A percentile compares a stretch with the other conserved stretches of the same genome.
phyloP scores from a whole-genome alignment of 92 coral and sea anemone genomes.

The Parazoanthus atlanticus region DNA sequence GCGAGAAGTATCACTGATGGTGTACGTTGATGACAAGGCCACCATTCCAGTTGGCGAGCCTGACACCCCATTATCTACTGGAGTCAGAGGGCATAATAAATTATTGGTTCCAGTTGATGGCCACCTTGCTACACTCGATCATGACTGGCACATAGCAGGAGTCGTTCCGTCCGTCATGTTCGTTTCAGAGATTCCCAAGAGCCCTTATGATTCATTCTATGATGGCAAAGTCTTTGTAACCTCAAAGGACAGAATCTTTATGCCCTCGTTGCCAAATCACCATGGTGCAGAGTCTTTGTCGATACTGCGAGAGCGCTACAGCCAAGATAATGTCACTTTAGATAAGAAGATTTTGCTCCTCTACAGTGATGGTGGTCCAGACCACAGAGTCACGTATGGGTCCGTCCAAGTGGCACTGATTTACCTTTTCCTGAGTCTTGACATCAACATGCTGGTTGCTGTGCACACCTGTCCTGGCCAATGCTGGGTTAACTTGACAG shows the following conservation, averaged over 20 bases:
- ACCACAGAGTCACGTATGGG: no score
- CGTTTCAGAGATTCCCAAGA: not conserved
- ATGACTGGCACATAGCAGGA: not conserved
- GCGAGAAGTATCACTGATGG: constrained; percentile 15
- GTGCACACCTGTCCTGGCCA: not conserved
- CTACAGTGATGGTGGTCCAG: no score
- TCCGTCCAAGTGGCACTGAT: no score
- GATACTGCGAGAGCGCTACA: not conserved
- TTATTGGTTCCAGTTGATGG: constrained; percentile 21
- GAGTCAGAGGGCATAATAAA: constrained; percentile 35
- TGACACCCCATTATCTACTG: constrained; percentile 29
- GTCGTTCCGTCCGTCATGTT: not conserved
- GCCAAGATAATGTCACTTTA: constrained; percentile 1
- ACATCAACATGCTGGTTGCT: not conserved
- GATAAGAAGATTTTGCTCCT: not conserved
- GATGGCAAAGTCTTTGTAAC: constrained; percentile 5
- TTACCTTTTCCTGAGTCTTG: not conserved
- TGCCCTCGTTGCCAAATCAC: no score
- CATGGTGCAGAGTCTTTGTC: not conserved
- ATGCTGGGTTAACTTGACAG: not conserved
- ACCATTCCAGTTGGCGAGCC: constrained; percentile 40
- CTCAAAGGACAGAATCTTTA: constrained; percentile 4
- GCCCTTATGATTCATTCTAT: constrained; percentile 1
- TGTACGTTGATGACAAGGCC: constrained; percentile 20
- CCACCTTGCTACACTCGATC: constrained; percentile 19